Conservation (phyloP, 1,140 invertebrate genomes). For the Nebria ingens region DNA sequence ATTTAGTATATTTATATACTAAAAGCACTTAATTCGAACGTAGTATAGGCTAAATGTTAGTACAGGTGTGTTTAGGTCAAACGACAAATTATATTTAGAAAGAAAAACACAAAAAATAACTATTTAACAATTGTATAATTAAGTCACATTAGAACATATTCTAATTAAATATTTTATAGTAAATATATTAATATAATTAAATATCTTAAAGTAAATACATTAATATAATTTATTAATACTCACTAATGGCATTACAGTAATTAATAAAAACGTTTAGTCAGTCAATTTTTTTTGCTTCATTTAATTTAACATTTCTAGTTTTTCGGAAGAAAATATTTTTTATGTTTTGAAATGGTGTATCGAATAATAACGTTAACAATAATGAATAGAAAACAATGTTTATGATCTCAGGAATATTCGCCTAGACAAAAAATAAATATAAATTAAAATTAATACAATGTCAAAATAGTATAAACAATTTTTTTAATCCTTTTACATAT, state of each 20-base stretch:
- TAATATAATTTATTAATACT: not conserved
- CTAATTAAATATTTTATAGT: not conserved
- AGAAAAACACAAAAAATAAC: no score
- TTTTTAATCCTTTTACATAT: no score
- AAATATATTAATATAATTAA: slow-evolving; percentile 9
- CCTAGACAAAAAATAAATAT: slow-evolving; percentile 31
- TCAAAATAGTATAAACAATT: no score
- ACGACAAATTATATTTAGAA: no score
- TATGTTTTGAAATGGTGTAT: slow-evolving; percentile 56
- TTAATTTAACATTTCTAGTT: not conserved
- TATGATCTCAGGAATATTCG: slow-evolving; percentile 44
- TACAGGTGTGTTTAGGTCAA: no score
- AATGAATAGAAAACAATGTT: slow-evolving; percentile 46
- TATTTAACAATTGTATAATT: no score
- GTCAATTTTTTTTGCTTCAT: slow-evolving; percentile 3
- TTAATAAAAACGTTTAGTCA: not conserved
- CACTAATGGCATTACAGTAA: not conserved
- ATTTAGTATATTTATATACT: no score
- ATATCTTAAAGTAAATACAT: not conserved
- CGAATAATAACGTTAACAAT: slow-evolving; percentile 51
- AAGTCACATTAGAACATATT: not conserved
- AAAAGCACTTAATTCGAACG: no score
- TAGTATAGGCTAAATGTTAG: no score
- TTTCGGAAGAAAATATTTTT: slow-evolving; percentile 41
- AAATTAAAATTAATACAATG: no score